A percentile compares a stretch with the other conserved stretches of the same genome.
Evolutionary conservation across 2,797 vertebrate species (phyloP).

Genomic region (Scolopax rusticola): DNA sequence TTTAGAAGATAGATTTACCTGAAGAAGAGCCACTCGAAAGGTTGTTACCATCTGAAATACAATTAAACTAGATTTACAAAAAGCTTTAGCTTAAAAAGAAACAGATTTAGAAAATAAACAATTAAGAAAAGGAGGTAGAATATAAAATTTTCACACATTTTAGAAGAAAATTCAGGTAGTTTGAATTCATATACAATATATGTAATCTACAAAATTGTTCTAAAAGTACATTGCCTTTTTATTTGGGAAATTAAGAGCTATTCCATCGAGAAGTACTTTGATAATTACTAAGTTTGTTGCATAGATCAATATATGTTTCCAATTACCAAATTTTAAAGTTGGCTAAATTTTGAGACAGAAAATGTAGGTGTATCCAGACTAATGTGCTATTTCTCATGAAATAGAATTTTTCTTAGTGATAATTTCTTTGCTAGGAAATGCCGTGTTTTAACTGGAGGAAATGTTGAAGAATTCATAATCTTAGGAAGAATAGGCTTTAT

Average conservation of each 20-base stretch:
- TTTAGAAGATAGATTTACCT: slow-evolving; percentile 74
- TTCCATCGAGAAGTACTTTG: not conserved
- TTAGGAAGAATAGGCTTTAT: not conserved
- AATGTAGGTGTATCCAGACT: not conserved
- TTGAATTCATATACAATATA: not conserved
- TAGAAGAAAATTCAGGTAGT: not conserved
- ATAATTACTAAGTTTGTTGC: not conserved
- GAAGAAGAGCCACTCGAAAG: slow-evolving; percentile 74
- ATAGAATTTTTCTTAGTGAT: not conserved
- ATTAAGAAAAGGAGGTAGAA: not conserved
- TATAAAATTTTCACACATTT: not conserved
- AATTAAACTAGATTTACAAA: slow-evolving; percentile 75
- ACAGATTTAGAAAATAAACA: slow-evolving; percentile 34
- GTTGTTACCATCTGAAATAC: slow-evolving; percentile 77
- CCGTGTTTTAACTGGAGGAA: not conserved
- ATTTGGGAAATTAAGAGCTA: not conserved
- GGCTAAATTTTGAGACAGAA: not conserved
- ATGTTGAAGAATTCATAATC: not conserved
- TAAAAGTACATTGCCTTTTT: not conserved
- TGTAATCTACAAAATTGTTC: not conserved
- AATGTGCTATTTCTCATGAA: not conserved
- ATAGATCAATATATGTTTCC: not conserved
- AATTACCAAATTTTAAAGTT: not conserved
- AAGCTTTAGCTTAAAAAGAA: slow-evolving; percentile 35
- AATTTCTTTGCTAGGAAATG: not conserved